Base-by-base conservation (phyloP, 1,140 invertebrate genomes). In the Branchinecta lindahli region DNA sequence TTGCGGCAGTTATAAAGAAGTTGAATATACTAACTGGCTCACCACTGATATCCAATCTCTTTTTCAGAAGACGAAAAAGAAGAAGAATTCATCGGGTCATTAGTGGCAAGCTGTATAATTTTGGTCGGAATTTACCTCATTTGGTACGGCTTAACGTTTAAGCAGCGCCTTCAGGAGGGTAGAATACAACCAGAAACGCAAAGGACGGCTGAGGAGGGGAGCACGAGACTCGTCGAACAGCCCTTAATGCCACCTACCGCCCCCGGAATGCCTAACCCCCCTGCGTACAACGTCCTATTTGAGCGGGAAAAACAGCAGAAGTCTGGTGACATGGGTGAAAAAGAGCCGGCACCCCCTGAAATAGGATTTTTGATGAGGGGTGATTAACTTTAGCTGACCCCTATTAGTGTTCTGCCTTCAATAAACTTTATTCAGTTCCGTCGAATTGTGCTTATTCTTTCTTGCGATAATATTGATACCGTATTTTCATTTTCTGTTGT, bases 11-110 rank as follows among this genome's bases (percentile, higher is more conserved):
- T n/a, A n/a, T n/a, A n/a, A n/a, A n/a, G n/a, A n/a, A n/a, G n/a
- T n/a, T n/a, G n/a, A 33, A 5, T 5, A 33, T 33, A 33, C 33
- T 33, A 5, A 33, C 33, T 33, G 1, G 2, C 33, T 3, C 33
- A 33, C 33, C 33, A 33, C 33, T 33, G 1, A 33, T 33, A 3
- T 33, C 33, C 33, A 61, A 20, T 3, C 6, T 6, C 6, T 61
- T 61, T 61, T 61, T 12, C 18, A 61, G 52, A 61, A 61, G 52
- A 61, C 18, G 52, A 61, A 61, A 61, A 61, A 15, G 52, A 61
- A 20, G 52, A 61, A 61, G 52, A 61, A 61, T 61, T 61, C 18
- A 61, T 61, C 52, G 52, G 52, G 2, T 12, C 52, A 3, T 20
- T 61, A 15, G 52, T 61, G 12, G 52, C 52, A 61, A 15, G 12